Evolutionary conservation across 1,140 invertebrate genomes (phyloP).

Genomic region (Drosophila azteca): DNA sequence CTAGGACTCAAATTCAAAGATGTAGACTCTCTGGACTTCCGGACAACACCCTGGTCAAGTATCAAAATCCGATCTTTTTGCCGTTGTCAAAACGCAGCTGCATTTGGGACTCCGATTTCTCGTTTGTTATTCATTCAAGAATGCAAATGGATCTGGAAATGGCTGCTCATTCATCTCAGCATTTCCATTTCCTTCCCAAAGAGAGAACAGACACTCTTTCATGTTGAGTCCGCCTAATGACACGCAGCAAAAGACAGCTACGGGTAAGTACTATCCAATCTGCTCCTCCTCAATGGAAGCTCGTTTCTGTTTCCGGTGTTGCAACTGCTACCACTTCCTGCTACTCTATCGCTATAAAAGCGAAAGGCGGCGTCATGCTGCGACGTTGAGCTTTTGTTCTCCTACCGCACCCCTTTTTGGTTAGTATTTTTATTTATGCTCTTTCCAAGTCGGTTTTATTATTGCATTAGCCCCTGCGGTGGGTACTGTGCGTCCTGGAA

Average conservation of each 20-base stretch:
- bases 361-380: constrained; percentile 69
- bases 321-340: constrained; percentile 8
- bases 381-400: constrained; percentile 41
- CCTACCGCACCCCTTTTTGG: constrained; percentile 16
- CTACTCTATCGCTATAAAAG: constrained; percentile 41
- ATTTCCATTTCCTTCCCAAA: constrained; percentile 22
- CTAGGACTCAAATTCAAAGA: too few relatives aligned
- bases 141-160: constrained; percentile 33
- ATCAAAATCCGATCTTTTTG: too few relatives aligned
- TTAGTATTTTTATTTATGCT: constrained; percentile 49
- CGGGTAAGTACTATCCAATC: too few relatives aligned
- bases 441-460: constrained; percentile 46
- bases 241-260: background rate
- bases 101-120: too few relatives aligned
- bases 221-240: constrained; percentile 23
- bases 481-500: background rate
- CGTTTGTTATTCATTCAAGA: background rate
- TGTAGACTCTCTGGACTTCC: too few relatives aligned
- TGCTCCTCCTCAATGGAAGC: constrained; percentile 1
- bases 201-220: constrained; percentile 15
- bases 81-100: too few relatives aligned
- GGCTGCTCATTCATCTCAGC: constrained; percentile 28
- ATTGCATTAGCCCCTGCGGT: constrained; percentile 55
- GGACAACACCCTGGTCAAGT: too few relatives aligned
- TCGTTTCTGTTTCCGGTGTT: constrained; percentile 30